Evolutionary conservation across 2,113 vertebrate genomes (phyloP).

Genomic region (Elephas maximus): DNA sequence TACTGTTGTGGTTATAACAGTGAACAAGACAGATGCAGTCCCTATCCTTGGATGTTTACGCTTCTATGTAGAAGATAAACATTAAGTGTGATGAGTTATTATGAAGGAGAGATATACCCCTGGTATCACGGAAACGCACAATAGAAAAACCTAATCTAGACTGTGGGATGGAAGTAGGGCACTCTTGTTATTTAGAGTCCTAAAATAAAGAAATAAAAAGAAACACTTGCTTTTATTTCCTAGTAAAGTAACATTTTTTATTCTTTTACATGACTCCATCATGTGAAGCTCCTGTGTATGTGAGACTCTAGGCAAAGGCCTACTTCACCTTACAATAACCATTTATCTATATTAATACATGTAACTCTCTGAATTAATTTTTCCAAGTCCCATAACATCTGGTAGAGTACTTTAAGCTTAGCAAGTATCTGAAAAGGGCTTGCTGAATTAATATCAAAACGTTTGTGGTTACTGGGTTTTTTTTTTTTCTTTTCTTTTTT

Average conservation of each 20-base stretch:
- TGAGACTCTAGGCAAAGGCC: background rate
- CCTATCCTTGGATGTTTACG: background rate
- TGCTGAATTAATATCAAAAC: background rate
- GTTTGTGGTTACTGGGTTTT: background rate
- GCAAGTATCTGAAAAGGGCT: background rate
- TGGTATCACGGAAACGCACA: background rate
- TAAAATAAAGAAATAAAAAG: background rate
- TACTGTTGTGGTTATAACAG: background rate
- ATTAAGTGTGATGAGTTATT: background rate
- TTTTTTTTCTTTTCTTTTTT: background rate
- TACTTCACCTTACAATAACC: background rate
- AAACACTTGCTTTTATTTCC: background rate
- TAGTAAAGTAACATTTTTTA: background rate
- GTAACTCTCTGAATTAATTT: background rate
- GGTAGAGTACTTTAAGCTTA: background rate
- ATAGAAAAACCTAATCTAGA: background rate
- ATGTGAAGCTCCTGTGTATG: background rate
- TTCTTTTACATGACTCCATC: background rate
- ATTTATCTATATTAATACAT: background rate
- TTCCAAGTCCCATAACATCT: background rate
- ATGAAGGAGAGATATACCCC: background rate
- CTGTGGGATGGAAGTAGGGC: background rate
- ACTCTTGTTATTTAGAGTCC: background rate
- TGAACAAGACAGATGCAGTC: background rate
- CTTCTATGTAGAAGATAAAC: background rate